Evolutionary conservation across 2,113 vertebrate species (phyloP).

Genomic region (Gobiocypris rarus): DNA sequence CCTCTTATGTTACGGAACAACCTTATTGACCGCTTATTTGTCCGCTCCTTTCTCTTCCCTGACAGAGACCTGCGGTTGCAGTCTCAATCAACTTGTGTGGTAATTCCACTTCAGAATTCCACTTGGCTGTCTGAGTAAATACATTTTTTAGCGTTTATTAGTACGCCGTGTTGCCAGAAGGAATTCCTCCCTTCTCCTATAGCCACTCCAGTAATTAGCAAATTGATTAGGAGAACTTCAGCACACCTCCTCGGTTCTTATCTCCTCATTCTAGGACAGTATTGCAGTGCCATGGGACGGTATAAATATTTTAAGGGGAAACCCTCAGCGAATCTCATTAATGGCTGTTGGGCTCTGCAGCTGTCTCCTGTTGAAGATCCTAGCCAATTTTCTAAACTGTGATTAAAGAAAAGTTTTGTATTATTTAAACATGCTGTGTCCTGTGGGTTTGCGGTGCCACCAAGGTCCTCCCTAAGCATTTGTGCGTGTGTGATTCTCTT

Average conservation of each 20-base stretch:
- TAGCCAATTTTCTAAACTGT: conserved; percentile 81
- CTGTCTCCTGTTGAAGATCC: conserved; percentile 75
- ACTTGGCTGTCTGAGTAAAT: conserved; percentile 76
- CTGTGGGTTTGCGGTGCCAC: conserved; percentile 69
- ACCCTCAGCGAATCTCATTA: conserved; percentile 77
- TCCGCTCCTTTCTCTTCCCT: conserved; percentile 41
- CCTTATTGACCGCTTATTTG: conserved; percentile 25
- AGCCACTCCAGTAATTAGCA: conserved; percentile 80
- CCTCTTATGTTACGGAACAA: conserved; percentile 34
- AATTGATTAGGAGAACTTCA: conserved; percentile 81
- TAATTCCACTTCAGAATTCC: conserved; percentile 77
- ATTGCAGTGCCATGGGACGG: conserved; percentile 74
- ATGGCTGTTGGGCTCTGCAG: conserved; percentile 75
- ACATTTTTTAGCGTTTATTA: conserved; percentile 80
- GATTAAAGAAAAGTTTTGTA: conserved; percentile 85
- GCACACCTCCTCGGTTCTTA: conserved; percentile 79
- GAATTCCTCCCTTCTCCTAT: conserved; percentile 73
- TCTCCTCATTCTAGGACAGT: conserved; percentile 78
- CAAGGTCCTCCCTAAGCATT: conserved; percentile 68
- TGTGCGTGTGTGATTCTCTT: conserved; percentile 42
- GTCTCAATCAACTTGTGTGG: conserved; percentile 70
- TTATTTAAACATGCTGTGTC: conserved; percentile 79
- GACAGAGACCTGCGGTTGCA: conserved; percentile 66
- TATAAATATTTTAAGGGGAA: conserved; percentile 82
- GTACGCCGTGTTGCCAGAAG: conserved; percentile 76